phyloP scores from a whole-genome alignment of 2,797 vertebrate genomes.

The Rhinichthys osculus region DNA sequence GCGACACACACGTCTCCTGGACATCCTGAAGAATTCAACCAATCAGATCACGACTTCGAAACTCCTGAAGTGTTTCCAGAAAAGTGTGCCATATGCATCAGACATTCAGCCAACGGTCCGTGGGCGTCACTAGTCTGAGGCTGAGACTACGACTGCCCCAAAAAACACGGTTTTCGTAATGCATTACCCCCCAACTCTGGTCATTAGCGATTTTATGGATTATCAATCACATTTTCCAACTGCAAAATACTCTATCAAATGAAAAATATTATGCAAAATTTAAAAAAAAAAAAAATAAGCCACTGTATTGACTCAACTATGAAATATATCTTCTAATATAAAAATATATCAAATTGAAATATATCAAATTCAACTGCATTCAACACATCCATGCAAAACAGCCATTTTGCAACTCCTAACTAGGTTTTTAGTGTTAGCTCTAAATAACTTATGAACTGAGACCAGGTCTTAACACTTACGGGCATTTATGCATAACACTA shows the following conservation, averaged over 20 bases:
- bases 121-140: too few species aligned
- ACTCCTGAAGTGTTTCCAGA: too few species aligned
- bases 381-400: neutral
- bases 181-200: neutral
- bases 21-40: too few species aligned
- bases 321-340: neutral
- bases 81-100: too few species aligned
- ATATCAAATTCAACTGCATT: neutral
- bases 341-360: too few species aligned
- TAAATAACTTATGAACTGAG: slow-evolving; percentile 2
- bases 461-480: neutral
- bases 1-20: too few species aligned
- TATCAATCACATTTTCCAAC: neutral
- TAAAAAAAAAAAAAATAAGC: neutral
- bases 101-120: too few species aligned
- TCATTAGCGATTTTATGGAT: neutral
- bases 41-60: too few species aligned
- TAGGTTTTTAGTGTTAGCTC: neutral
- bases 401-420: neutral
- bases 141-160: too few species aligned
- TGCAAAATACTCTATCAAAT: neutral
- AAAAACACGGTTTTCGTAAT: neutral
- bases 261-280: neutral
- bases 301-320: neutral
- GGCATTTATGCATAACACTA: neutral